Base-by-base conservation (phyloP, 2,888 invertebrate species). In the Tigriopus californicus region DNA sequence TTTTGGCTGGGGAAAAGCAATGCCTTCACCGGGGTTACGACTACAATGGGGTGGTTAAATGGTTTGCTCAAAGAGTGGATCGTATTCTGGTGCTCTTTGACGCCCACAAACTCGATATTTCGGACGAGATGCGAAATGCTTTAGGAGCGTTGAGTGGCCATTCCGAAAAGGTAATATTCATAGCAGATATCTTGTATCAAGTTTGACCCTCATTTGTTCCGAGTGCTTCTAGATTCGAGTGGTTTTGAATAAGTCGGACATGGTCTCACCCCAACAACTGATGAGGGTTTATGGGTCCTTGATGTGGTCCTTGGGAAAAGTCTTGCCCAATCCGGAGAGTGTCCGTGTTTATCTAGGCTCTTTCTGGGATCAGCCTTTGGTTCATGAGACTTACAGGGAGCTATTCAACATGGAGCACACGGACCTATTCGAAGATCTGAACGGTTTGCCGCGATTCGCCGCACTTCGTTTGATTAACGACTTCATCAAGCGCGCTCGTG, bases 41-140 rank as follows among this genome's bases (percentile, higher is more conserved):
- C 64, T 77, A 77, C 66, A 70, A 73, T 41, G 73, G 73, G 18
- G 76, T 77, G 22, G 66, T 77, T 25, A 75, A 77, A 65, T 77
- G 77, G 77, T 75, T 77, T 64, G 76, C 77, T 1, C 76, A 77
- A 62, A 67, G 76, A 59, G 76, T 76, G 6, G 77, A 77, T 64
- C 67, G 76, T 61, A 77, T 77, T 60, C 72, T 77, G 63, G 69
- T 77, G 12, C 68, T 77, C 6, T 77, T 77, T 68, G 76, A 77
- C 66, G 77, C 77, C 41, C 76, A 77, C 67, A 77, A 77, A 66
- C 67, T 77, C 41, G 77, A 77, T 66, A 77, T 77, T 64, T 76
- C 76, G 1, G 77, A 77, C 66, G 77, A 77, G 64, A 77, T 77
- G 64, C 69, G 73, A 61, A 66, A 75, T 58, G 75, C 73, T 59